phyloP scores from a whole-genome alignment of 2,888 invertebrate species.

The Chrysodeixis includens region DNA sequence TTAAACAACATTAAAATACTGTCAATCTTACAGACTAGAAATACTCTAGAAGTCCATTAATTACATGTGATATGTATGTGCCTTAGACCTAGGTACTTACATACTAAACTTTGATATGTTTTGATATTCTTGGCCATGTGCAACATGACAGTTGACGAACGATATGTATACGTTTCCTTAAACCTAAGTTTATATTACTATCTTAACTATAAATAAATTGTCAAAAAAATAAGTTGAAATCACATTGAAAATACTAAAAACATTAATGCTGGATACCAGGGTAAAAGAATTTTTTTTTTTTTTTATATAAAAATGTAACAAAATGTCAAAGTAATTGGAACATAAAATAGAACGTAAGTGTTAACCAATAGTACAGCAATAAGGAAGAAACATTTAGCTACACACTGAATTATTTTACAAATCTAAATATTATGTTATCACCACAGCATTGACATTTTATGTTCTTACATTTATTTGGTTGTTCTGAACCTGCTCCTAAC shows the following conservation, averaged over 20 bases:
- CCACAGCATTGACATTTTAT: conserved; percentile 76
- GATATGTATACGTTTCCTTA: conserved; percentile 80
- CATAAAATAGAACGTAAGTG: not conserved
- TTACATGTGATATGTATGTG: conserved; percentile 30
- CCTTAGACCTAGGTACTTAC: conserved; percentile 33
- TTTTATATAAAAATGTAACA: no score
- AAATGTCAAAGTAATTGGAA: not conserved
- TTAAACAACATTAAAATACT: conserved; percentile 35
- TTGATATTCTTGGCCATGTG: conserved; percentile 86
- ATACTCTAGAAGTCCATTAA: not conserved
- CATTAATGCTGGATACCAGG: no score
- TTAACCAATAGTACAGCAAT: not conserved
- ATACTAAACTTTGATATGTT: conserved; percentile 85
- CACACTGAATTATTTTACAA: conserved; percentile 59
- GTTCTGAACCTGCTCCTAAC: conserved; percentile 7
- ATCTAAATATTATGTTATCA: conserved; percentile 76
- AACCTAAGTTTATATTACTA: conserved; percentile 4
- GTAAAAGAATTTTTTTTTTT: no score
- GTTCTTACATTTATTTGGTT: conserved; percentile 19
- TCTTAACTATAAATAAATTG: not conserved
- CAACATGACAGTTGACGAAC: conserved; percentile 72
- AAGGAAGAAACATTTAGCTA: conserved; percentile 14
- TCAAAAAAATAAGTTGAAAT: not conserved
- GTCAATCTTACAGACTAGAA: conserved; percentile 33
- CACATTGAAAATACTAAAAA: no score